These are phyloP conservation scores for Gavia stellata DNA, from an alignment of 2,113 vertebrate genomes.

Conservation along the genomic window DNA sequence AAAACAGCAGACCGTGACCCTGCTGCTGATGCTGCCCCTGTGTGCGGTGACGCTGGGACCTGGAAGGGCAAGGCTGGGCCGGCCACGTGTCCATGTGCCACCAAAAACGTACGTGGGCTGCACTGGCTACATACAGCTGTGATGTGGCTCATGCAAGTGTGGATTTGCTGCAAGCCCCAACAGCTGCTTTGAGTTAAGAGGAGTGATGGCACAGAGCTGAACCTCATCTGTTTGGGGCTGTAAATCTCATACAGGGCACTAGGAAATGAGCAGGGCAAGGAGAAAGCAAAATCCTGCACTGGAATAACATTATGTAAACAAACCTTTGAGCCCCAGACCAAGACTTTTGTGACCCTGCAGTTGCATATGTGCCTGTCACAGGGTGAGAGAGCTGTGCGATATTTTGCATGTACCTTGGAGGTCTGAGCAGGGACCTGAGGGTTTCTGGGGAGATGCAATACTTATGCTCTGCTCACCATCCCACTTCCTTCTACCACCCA, in stretches of 20 bases:
- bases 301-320: neutral
- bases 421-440: neutral
- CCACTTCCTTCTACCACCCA: neutral
- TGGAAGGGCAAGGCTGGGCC: neutral
- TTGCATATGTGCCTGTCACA: neutral
- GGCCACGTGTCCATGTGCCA: neutral
- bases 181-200: neutral
- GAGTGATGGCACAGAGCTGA: neutral
- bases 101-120: rapidly evolving
- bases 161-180: neutral
- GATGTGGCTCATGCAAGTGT: neutral
- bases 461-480: neutral
- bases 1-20: neutral
- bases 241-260: neutral
- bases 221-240: rapidly evolving
- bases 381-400: neutral
- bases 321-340: neutral
- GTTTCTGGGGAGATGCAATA: neutral
- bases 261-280: neutral
- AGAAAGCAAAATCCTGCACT: neutral
- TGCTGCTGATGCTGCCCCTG: neutral
- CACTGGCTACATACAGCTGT: neutral
- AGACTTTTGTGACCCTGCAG: neutral
- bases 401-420: neutral
- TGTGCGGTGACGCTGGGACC: rapidly evolving